Percentiles rank a stretch among this genome's conserved stretches.
Conservation (phyloP, 2,797 vertebrate species). For the Saxicola maurus region DNA sequence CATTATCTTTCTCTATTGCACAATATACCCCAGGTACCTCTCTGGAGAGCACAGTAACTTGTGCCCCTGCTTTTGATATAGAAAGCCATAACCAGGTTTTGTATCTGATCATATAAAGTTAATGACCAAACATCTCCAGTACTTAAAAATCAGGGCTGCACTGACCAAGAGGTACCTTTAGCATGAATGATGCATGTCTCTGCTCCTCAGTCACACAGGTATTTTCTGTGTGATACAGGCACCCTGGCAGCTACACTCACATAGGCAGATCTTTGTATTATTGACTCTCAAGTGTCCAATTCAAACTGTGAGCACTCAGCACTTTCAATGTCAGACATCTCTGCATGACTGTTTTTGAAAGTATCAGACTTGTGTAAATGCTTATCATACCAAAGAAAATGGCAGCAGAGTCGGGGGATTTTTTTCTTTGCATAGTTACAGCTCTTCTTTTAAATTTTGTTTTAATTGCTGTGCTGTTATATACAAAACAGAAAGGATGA, state of each 20-base stretch:
- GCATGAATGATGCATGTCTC: accelerated
- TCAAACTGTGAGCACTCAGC: background rate
- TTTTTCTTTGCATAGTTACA: background rate
- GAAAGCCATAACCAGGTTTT: background rate
- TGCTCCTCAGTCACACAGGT: background rate
- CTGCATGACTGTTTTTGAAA: background rate
- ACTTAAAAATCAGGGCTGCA: background rate
- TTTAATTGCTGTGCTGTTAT: conserved; percentile 1
- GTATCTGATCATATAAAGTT: background rate
- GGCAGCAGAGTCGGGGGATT: background rate
- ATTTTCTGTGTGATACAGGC: background rate
- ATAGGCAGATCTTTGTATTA: background rate
- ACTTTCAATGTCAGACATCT: background rate
- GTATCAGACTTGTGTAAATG: background rate
- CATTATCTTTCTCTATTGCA: background rate
- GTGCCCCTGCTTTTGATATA: background rate
- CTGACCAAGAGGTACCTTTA: background rate
- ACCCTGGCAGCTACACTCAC: background rate
- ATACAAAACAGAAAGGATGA: background rate
- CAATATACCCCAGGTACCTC: background rate
- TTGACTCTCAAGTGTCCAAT: background rate
- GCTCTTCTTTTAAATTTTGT: background rate
- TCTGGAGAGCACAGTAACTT: background rate
- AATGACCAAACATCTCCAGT: background rate
- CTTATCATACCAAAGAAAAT: background rate